Evolutionary conservation across 2,888 invertebrate genomes (phyloP), one percentile per base, ranked within the genome.

Genomic region (Eurois occulta): DNA sequence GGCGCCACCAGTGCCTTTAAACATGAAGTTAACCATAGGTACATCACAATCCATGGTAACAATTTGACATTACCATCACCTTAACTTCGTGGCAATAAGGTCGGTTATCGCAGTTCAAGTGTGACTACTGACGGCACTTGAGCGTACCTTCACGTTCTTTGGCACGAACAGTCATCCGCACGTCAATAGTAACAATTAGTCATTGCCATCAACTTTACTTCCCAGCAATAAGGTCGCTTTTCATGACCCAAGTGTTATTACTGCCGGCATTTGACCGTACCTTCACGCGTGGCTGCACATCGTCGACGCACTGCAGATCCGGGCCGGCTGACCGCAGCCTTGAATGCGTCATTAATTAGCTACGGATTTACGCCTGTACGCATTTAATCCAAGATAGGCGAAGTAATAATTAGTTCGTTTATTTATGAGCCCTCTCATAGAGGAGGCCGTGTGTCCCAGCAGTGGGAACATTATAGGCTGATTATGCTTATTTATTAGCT

Each of bases 321-420:
- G 69, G 24, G 28, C 32, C 28, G 55, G 41, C n/a, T 46, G 32
- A 77, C 83, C 79, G 60, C 66, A 82, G 83, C 77, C 82, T 77
- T 76, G 48, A 55, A 82, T 38, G 60, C 38, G 28, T 38, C 77
- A 79, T 38, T 78, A 75, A 81, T 78, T 75, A 64, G 62, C 52
- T 18, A 38, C 35, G 38, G n/a, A 55, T 65, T 72, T 38, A 75
- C 78, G 52, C 11, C n/a, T 46, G 43, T 46, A 64, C 43, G 16
- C 13, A 38, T 75, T 55, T 32, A 38, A 64, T 38, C 32, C 64
- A 64, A 55, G 64, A 55, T 43, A 3, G 38, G 43, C 55, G 38
- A 7, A 38, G 21, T 38, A 16, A 80, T 60, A n/a, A n/a, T n/a
- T n/a, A n/a, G n/a, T n/a, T 13, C 0, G 16, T 41, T 43, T 43